Percentiles rank a stretch among this genome's conserved stretches.
These are phyloP conservation scores for Microcebus griseorufus DNA, from an alignment of 2,113 vertebrate genomes.

Conservation along the genomic window DNA sequence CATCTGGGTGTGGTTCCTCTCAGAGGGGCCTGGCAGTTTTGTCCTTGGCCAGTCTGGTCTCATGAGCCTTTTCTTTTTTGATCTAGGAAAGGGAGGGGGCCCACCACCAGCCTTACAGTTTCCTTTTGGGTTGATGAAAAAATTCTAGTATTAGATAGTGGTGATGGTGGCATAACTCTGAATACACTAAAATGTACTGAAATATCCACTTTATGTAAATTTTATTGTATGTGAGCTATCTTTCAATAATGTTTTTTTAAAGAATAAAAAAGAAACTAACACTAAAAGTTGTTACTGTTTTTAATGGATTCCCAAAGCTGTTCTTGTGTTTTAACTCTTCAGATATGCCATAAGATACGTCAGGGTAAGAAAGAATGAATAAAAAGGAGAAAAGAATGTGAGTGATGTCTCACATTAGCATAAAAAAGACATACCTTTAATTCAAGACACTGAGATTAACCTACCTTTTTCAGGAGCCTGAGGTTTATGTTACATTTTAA, in stretches of 20 bases:
- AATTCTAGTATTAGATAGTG: neutral
- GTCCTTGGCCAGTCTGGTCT: too few species aligned
- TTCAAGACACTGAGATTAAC: neutral
- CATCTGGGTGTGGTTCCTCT: too few species aligned
- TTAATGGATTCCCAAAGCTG: neutral
- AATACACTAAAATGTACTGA: neutral
- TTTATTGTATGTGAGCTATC: too few species aligned
- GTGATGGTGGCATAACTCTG: neutral
- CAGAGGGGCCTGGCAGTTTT: too few species aligned
- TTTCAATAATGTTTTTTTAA: neutral
- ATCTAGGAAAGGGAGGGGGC: too few species aligned
- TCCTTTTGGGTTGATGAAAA: neutral
- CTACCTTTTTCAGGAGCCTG: neutral
- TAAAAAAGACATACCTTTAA: neutral
- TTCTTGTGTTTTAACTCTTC: neutral
- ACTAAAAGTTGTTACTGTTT: neutral
- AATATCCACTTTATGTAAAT: neutral
- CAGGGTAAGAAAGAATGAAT: neutral
- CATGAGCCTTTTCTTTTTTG: too few species aligned
- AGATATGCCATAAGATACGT: neutral
- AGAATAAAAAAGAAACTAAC: neutral
- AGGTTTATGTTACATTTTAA: neutral
- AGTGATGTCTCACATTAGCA: neutral
- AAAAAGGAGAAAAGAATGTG: neutral
- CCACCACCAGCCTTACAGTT: neutral